Conservation (phyloP, 2,888 invertebrate species). For the Euphydryas editha region DNA sequence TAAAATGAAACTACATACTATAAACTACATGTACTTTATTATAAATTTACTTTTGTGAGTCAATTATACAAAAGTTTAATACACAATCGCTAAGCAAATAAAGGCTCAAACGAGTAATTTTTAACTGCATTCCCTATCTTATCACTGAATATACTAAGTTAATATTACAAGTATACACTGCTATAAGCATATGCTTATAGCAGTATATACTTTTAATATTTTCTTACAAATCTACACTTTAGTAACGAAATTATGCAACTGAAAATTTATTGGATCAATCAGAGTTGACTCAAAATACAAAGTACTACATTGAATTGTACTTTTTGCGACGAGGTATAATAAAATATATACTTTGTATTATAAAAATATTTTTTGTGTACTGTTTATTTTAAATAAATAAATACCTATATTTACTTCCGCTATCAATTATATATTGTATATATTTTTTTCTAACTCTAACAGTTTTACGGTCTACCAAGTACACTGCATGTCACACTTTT, state of each 20-base stretch:
- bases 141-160: too few species aligned
- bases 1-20: background rate
- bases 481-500: background rate
- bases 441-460: too few species aligned
- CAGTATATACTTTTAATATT: too few species aligned
- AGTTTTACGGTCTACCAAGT: too few species aligned
- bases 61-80: background rate
- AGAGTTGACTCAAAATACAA: constrained; percentile 14
- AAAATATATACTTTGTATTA: constrained; percentile 13
- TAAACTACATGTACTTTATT: background rate
- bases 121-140: too few species aligned
- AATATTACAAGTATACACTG: too few species aligned
- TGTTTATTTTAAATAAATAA: background rate
- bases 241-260: constrained; percentile 9
- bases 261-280: background rate
- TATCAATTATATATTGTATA: background rate
- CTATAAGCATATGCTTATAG: too few species aligned
- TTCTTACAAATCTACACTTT: background rate
- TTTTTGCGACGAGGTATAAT: constrained; percentile 12
- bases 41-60: background rate
- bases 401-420: background rate
- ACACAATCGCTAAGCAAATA: background rate
- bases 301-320: constrained; percentile 15
- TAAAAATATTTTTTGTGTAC: background rate
- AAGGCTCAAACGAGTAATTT: background rate